Evolutionary conservation across 2,888 invertebrate genomes (phyloP), one percentile per base, ranked within the genome.

Genomic region (Kryphioiulus occultus): DNA sequence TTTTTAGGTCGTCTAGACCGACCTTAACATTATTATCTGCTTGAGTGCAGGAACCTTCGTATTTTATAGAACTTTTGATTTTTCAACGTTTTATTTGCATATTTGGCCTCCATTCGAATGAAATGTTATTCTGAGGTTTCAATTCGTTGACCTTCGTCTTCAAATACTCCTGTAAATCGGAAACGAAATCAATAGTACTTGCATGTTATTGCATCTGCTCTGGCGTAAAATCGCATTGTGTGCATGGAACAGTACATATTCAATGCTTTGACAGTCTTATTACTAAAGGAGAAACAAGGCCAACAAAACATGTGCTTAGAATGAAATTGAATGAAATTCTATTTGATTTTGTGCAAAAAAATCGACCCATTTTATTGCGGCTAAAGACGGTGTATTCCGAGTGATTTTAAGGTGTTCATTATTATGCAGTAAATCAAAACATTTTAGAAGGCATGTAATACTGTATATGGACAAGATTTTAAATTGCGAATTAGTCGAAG

Each of bases 21-120:
- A 78, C 78, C 78, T 78, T 78, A 78, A 78, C 78, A 78, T 78
- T 78, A 78, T 78, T 78, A 78, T 30, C 78, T 78, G 78, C 78
- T 78, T 78, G 78, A 78, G 30, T 78, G 78, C 78, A 78, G 26
- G 78, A 30, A 78, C 78, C 78, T 78, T 78, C 78, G 30, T 78
- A 78, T 78, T 78, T 78, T 78, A 30, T 78, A 2, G 15, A 78
- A 78, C 78, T 53, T 78, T 78, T 78, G 12, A 78, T 30, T 78
- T 78, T 78, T 30, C 78, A 9, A 15, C 15, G 26, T 19, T 30
- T 78, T 30, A 30, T 30, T 78, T 78, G 78, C 26, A 30, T 78
- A 78, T 30, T 78, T 78, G 78, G 15, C 78, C 78, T 78, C 30
- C 12, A 26, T 26, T 1, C 26, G 0, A 12, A 30, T 30, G 2